Evolutionary conservation across 2,797 vertebrate genomes (phyloP).

Genomic region (Esox lucius): DNA sequence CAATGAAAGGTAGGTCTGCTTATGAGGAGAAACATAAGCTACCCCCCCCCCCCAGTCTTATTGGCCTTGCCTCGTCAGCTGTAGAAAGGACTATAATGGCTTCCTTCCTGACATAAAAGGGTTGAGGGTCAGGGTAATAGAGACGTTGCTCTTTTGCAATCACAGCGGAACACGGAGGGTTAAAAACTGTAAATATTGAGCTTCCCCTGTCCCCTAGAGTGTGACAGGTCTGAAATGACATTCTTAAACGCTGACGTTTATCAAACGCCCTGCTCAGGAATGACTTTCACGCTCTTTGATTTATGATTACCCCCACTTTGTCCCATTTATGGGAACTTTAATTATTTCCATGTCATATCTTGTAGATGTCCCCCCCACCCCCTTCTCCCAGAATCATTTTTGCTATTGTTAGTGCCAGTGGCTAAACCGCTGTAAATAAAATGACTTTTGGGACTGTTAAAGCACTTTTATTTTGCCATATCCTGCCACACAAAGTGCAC

Average conservation of each 20-base stretch:
- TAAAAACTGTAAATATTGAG: slow-evolving; percentile 50
- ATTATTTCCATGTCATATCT: slow-evolving; percentile 9
- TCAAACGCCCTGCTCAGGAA: slow-evolving; percentile 18
- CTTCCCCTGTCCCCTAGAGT: slow-evolving; percentile 32
- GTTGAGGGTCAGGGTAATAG: slow-evolving; percentile 69
- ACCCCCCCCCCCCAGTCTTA: slow-evolving; percentile 32
- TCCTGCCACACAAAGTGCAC: slow-evolving; percentile 47
- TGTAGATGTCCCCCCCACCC: slow-evolving; percentile 13
- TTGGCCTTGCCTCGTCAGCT: slow-evolving; percentile 69
- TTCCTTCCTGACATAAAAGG: slow-evolving; percentile 79
- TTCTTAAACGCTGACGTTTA: slow-evolving; percentile 27
- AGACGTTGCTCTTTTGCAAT: slow-evolving; percentile 63
- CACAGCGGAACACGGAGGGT: slow-evolving; percentile 60
- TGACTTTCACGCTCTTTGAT: slow-evolving; percentile 16
- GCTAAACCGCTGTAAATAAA: slow-evolving; percentile 37
- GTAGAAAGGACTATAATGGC: slow-evolving; percentile 74
- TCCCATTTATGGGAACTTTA: neutral
- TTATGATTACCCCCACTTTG: slow-evolving; percentile 6
- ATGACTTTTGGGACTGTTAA: slow-evolving; percentile 34
- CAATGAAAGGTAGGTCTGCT: slow-evolving; percentile 43
- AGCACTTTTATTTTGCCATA: slow-evolving; percentile 44
- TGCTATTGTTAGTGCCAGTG: slow-evolving; percentile 28
- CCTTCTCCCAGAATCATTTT: slow-evolving; percentile 12
- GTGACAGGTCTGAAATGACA: slow-evolving; percentile 58
- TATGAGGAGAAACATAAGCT: slow-evolving; percentile 7